Evolutionary conservation across 1,140 invertebrate species (phyloP), one percentile per base, ranked within the genome.

Genomic region (Panagrolaimus sp.): DNA sequence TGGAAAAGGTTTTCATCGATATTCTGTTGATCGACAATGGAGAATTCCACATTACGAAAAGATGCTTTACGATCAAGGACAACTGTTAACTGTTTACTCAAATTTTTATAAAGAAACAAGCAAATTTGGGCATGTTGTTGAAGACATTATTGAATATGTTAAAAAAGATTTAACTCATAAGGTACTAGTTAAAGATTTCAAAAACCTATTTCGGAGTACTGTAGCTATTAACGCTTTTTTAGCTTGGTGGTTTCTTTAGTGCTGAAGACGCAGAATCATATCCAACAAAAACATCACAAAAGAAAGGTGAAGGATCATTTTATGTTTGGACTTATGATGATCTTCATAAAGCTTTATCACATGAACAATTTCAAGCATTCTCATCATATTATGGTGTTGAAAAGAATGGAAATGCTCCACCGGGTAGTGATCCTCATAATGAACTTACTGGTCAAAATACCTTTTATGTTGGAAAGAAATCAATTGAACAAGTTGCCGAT

Each of bases 21-120:
- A 96, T 83, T 93, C 93, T 0, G 92, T 93, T 1, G 93, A 96
- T 80, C 86, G 87, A 20, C 87, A 89, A 75, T 97, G 93, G 94
- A 92, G 95, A 81, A 91, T 96, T 0, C 93, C 93, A 8, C 94
- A 97, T 85, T 97, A 96, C 87, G 93, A 72, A 82, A 97, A 97
- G 86, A 96, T 96, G 93, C 87, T 96, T 0, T 96, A 96, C 80
- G 94, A 96, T 85, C 92, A 96, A 85, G 92, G 88, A 0, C 93
- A 96, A 82, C 84, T 97, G 14, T 86, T 89, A 51, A 86, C 88
- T 1, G 88, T 89, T 0, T 96, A 92, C 79, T 85, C 89, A 0
- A 89, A 92, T 81, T 91, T 90, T 4, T 93, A 88, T 82, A 86
- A 92, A 57, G 86, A 89, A 1, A 90, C 91, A 0, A 68, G 64